These are phyloP conservation scores for Zapornia atra DNA, from an alignment of 2,113 vertebrate genomes.

Conservation along the genomic window DNA sequence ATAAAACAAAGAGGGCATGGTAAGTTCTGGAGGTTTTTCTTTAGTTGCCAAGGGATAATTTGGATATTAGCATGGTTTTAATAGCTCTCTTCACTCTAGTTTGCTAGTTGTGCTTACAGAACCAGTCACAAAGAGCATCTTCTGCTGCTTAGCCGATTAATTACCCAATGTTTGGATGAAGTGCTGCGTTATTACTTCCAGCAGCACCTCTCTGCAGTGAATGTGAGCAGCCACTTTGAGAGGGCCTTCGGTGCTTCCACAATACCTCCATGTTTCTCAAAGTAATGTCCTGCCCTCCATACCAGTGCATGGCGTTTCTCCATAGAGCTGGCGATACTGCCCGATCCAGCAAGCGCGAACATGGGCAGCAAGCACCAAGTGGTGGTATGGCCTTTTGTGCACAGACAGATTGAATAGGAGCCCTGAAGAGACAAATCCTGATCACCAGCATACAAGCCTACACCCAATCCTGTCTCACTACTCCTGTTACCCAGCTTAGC, in stretches of 20 bases:
- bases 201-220: not conserved
- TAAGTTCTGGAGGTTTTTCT: conserved; percentile 26
- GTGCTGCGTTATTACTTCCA: conserved; percentile 9
- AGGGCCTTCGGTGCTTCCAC: not conserved
- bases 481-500: not conserved
- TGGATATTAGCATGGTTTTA: conserved; percentile 13
- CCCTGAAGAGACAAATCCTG: not conserved
- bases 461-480: not conserved
- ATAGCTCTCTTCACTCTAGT: not conserved
- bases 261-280: not conserved
- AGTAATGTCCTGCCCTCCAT: not conserved
- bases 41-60: conserved; percentile 22
- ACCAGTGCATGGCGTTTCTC: not conserved
- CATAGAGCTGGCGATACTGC: not conserved
- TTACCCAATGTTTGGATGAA: conserved; percentile 12
- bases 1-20: conserved; percentile 34
- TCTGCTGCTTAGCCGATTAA: conserved; percentile 44
- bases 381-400: not conserved
- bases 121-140: not conserved
- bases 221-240: not conserved
- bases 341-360: not conserved
- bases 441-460: not conserved
- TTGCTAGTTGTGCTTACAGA: not conserved
- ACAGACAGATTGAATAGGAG: fast-evolving
- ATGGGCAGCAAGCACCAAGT: fast-evolving